These are phyloP conservation scores for Pteropus alecto DNA, from an alignment of 2,113 vertebrate genomes.

Conservation along the genomic window DNA sequence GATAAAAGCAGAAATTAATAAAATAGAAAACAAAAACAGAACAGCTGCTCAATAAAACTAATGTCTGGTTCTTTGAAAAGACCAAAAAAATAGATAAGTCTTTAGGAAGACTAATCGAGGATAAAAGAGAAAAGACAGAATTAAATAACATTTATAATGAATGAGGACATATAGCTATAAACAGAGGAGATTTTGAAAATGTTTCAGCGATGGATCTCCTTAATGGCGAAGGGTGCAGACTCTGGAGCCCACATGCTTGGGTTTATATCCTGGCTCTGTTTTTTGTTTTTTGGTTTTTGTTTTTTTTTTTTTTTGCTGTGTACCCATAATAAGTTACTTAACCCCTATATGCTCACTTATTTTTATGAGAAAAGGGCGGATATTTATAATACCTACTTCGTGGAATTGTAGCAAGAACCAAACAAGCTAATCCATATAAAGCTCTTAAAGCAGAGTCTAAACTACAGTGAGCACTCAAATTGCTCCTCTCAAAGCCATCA, in stretches of 20 bases:
- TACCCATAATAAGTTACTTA: background rate
- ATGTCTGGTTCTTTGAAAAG: background rate
- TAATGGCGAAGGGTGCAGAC: background rate
- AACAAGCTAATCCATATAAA: background rate
- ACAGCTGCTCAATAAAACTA: background rate
- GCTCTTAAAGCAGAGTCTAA: background rate
- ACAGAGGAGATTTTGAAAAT: background rate
- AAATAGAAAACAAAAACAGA: background rate
- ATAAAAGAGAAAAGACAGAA: background rate
- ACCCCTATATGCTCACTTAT: background rate
- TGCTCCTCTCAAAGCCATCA: background rate
- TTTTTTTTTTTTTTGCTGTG: background rate
- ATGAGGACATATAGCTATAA: background rate
- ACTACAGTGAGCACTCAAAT: background rate
- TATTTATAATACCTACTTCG: background rate
- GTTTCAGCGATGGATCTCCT: background rate
- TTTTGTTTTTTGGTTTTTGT: no score
- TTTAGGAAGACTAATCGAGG: background rate
- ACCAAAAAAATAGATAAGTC: background rate
- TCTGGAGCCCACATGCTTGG: background rate
- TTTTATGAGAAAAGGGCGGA: background rate
- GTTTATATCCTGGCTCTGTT: background rate
- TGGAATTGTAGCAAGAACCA: background rate
- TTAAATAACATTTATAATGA: background rate
- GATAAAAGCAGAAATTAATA: constrained; percentile 41